phyloP scores from a whole-genome alignment of 2,888 invertebrate genomes.

The Tetragnatha montana region DNA sequence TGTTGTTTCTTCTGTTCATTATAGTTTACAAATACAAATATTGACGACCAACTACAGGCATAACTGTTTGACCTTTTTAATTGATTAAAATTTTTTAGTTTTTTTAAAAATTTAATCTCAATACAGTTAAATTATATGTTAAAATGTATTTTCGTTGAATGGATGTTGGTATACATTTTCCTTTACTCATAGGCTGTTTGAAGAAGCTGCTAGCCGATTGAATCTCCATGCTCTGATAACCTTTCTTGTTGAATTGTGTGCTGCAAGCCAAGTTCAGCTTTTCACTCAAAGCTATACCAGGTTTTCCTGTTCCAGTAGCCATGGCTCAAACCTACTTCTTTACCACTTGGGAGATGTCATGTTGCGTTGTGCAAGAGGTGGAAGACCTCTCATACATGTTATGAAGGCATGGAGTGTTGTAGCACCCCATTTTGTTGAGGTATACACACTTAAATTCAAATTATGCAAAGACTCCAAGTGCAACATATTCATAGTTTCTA shows the following conservation, averaged over 20 bases:
- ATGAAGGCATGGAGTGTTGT: conserved; percentile 94
- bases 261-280: conserved; percentile 89
- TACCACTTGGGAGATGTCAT: conserved; percentile 92
- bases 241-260: conserved; percentile 88
- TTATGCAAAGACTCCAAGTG: too few relatives aligned
- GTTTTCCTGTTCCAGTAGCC: conserved; percentile 35
- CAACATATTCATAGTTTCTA: too few relatives aligned
- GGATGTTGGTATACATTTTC: not conserved
- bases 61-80: too few relatives aligned
- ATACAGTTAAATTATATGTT: too few relatives aligned
- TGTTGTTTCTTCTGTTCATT: not conserved
- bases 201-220: conserved; percentile 89
- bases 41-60: too few relatives aligned
- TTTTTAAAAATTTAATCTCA: too few relatives aligned
- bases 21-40: too few relatives aligned
- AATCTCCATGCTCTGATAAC: conserved; percentile 89
- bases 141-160: not conserved
- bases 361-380: conserved; percentile 88
- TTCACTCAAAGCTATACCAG: conserved; percentile 72
- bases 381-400: conserved; percentile 90
- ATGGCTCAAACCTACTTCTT: conserved; percentile 79
- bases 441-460: not conserved
- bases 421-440: conserved; percentile 94
- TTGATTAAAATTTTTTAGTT: too few relatives aligned
- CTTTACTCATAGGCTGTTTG: conserved; percentile 82